Evolutionary conservation across 2,113 vertebrate species (phyloP).

Genomic region (Anser cygnoides): DNA sequence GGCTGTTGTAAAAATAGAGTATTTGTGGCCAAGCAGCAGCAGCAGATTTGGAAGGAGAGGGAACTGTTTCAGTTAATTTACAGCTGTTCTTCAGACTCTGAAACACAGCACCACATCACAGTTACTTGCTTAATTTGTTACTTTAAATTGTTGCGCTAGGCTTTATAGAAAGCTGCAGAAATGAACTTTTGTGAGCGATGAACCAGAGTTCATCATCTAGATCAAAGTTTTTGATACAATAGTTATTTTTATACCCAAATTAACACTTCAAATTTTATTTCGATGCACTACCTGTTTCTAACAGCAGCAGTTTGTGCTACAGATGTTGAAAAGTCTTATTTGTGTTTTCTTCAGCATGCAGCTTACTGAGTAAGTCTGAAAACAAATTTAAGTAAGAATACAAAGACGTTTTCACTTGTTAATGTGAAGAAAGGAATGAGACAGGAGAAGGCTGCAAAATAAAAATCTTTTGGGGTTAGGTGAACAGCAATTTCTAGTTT

Average conservation of each 20-base stretch:
- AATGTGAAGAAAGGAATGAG: constrained; percentile 30
- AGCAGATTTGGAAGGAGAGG: neutral
- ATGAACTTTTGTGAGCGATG: neutral
- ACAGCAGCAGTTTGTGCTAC: neutral
- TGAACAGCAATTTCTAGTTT: constrained; percentile 13
- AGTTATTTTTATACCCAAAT: too few species aligned
- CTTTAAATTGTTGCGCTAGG: neutral
- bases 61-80: neutral
- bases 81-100: neutral
- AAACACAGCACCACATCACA: neutral
- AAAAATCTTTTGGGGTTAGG: constrained; percentile 6
- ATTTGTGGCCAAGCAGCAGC: neutral
- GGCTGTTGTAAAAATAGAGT: neutral
- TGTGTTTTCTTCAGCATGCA: constrained; percentile 19
- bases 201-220: neutral
- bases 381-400: constrained; percentile 39
- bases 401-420: constrained; percentile 39
- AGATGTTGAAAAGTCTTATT: constrained; percentile 26
- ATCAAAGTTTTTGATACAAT: neutral
- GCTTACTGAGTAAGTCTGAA: constrained; percentile 25
- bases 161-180: neutral
- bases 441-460: neutral
- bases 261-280: neutral
- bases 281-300: neutral
- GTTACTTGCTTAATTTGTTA: neutral